Conservation (phyloP, 1,140 invertebrate species). For the Atta cephalotes region DNA sequence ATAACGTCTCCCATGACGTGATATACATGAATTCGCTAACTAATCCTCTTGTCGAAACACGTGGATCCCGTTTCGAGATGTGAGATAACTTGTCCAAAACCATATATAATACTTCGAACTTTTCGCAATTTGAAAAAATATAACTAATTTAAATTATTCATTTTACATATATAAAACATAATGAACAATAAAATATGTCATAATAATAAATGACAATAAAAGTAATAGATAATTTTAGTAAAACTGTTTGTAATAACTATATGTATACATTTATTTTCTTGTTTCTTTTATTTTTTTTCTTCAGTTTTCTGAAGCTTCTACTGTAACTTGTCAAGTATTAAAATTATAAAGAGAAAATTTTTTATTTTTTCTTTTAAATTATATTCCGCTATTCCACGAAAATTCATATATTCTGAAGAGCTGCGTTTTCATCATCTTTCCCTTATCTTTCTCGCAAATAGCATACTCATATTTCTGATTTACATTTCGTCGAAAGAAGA, state of each 20-base stretch:
- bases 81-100: background rate
- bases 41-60: constrained; percentile 56
- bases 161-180: background rate
- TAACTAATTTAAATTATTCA: background rate
- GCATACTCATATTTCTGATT: background rate
- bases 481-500: background rate
- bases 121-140: background rate
- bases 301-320: background rate
- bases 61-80: background rate
- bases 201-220: constrained; percentile 16
- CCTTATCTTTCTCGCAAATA: background rate
- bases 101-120: background rate
- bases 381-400: background rate
- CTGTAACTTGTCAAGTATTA: background rate
- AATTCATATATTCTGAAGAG: background rate
- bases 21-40: constrained; percentile 37
- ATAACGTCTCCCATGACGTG: constrained; percentile 26
- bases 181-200: background rate
- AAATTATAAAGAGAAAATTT: background rate
- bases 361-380: background rate
- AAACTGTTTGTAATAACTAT: background rate
- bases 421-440: background rate
- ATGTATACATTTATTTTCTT: background rate
- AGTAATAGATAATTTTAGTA: background rate
- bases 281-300: background rate